Evolutionary conservation across 2,797 vertebrate genomes (phyloP), one percentile per base, ranked within the genome.

Genomic region (Poecilia picta): DNA sequence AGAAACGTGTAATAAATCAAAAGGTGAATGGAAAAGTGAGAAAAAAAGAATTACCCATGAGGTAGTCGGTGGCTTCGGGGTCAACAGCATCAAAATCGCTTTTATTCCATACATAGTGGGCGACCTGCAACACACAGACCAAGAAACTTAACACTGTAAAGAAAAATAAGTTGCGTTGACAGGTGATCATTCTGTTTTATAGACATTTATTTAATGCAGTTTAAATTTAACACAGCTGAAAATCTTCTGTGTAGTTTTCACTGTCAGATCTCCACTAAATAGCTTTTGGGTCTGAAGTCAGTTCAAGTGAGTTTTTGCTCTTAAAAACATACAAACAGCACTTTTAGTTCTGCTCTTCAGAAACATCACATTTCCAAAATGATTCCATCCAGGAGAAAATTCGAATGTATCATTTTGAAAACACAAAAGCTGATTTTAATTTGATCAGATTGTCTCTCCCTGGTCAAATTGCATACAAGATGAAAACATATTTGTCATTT

Each of bases 71-170:
- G n/a, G 81, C 93, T 57, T 93, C 83, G 70, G 94, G 93, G 84
- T 96, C 92, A 33, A 96, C 93, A 0, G 90, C 87, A 5, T 93
- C 91, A 76, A 96, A 96, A 39, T 95, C 93, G 0, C 76, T 93
- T 83, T 88, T 94, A 79, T 96, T 96, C 95, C 96, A 96, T 75
- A 95, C 95, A 4, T 94, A 96, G 75, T 15, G 93, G 3, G 95
- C 95, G 11, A 94, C 92, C 95, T 96, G 88, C 5, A 73, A 84
- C 55, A 84, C 75, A 83, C 18, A 71, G 47, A 36, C 75, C 5
- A 77, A 0, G 28, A 13, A 78, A 53, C 55, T 25, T 47, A 39
- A 77, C 33, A 49, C 76, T 68, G 4, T 20, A 11, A 47, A 51
- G 8, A 70, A n/a, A 70, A 41, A 70, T 10, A 6, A 43, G 20